Conservation (phyloP, 2,113 vertebrate species). For the Spilogale gracilis region DNA sequence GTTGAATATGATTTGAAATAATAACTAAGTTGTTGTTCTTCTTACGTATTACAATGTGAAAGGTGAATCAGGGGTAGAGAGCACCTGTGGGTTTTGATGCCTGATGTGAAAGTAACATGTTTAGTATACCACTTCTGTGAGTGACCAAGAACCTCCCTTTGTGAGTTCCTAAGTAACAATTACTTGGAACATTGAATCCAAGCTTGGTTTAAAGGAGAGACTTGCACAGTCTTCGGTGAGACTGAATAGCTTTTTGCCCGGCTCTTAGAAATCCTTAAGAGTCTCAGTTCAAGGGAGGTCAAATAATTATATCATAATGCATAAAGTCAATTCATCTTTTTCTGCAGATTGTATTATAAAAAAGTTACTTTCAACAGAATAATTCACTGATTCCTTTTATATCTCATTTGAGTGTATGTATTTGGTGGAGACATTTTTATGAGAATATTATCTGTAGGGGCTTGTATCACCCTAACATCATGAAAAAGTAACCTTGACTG, state of each 20-base stretch:
- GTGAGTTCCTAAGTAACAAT: slow-evolving; percentile 72
- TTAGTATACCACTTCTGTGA: slow-evolving; percentile 65
- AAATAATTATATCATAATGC: slow-evolving; percentile 76
- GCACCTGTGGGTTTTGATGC: background rate
- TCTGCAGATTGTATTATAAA: slow-evolving; percentile 72
- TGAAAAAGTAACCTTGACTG: slow-evolving; percentile 74
- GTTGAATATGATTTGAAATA: slow-evolving; percentile 66
- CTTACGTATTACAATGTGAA: slow-evolving; percentile 36
- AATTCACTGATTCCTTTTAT: slow-evolving; percentile 77
- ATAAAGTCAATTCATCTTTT: slow-evolving; percentile 70
- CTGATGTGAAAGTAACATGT: slow-evolving; percentile 11
- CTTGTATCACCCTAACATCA: slow-evolving; percentile 54
- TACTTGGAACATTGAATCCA: slow-evolving; percentile 64
- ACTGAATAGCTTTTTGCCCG: slow-evolving; percentile 74
- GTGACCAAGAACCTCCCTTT: slow-evolving; percentile 55
- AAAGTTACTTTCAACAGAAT: slow-evolving; percentile 75
- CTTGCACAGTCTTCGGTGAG: slow-evolving; percentile 75
- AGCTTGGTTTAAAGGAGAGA: slow-evolving; percentile 74
- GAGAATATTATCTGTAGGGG: slow-evolving; percentile 75
- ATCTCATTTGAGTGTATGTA: slow-evolving; percentile 78
- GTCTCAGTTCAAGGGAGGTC: slow-evolving; percentile 73
- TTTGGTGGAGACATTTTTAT: slow-evolving; percentile 78
- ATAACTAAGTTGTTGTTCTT: slow-evolving; percentile 62
- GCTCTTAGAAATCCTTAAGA: slow-evolving; percentile 78
- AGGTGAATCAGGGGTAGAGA: slow-evolving; percentile 21